Evolutionary conservation across 1,140 invertebrate genomes (phyloP).

Genomic region (Probaryconus sp.): DNA sequence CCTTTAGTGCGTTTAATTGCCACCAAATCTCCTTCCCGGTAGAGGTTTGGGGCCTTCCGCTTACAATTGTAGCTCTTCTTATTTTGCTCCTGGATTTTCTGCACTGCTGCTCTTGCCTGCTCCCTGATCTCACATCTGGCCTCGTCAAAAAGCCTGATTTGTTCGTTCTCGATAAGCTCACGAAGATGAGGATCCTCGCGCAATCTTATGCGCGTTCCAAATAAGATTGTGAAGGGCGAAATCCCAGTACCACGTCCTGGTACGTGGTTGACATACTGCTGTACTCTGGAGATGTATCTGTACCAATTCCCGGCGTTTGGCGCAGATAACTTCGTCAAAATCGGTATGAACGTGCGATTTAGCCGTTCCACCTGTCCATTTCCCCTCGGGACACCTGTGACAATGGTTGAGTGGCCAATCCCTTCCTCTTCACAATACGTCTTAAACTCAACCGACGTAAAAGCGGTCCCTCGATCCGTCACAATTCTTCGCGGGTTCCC

Average conservation of each 20-base stretch:
- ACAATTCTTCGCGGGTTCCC: background rate
- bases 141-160: background rate
- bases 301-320: slow-evolving; percentile 64
- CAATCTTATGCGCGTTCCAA: slow-evolving; percentile 14
- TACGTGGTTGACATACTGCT: slow-evolving; percentile 66
- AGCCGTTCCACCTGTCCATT: slow-evolving; percentile 65
- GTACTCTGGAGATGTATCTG: slow-evolving; percentile 57
- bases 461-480: background rate
- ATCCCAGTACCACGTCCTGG: slow-evolving; percentile 60
- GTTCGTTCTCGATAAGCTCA: slow-evolving; percentile 42
- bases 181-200: slow-evolving; percentile 49
- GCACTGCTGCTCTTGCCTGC: background rate
- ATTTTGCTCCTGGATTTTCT: background rate
- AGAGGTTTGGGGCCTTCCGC: slow-evolving; percentile 7
- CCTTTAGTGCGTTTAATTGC: slow-evolving; percentile 52
- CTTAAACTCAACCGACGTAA: slow-evolving; percentile 1
- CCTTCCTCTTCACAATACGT: background rate
- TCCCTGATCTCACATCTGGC: background rate
- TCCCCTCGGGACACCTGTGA: slow-evolving; percentile 60
- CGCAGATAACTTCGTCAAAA: slow-evolving; percentile 64
- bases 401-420: background rate
- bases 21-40: slow-evolving; percentile 54
- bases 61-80: slow-evolving; percentile 24
- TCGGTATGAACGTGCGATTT: slow-evolving; percentile 19
- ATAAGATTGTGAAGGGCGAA: slow-evolving; percentile 66